Base-by-base conservation (phyloP, 2,797 vertebrate species). In the Liasis olivaceus region DNA sequence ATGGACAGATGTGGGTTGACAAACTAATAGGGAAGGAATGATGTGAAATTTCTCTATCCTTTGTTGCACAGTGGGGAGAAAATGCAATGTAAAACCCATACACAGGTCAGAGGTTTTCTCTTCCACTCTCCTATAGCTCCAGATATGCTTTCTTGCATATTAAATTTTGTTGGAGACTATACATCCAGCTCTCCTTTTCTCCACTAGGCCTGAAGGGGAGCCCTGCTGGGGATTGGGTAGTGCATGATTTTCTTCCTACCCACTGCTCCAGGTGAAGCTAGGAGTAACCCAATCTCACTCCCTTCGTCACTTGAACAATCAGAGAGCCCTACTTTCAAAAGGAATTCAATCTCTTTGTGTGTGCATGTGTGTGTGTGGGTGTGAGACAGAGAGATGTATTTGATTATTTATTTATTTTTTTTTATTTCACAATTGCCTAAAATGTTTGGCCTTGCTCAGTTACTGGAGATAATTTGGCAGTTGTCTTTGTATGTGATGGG, bases 291-390 rank as follows among this genome's bases (percentile, higher is more conserved):
- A 42, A 77, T 8, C 36, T 77, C 17, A 42, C 36, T 77, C 36
- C 51, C 51, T 54, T 54, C 51, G 8, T 77, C 31, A 77, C 17
- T 36, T 77, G 69, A 77, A 77, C 17, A 63, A 63, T 63, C 62
- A 42, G 69, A 42, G 31, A 72, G 31, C 3, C 8, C 36, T 42
- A 42, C 7, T 77, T 77, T 36, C 36, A 77, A 77, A 77, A 42
- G 17, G 72, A 81, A 81, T 42, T 24, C 3, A 81, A 81, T 81
- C 22, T 24, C 51, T 81, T 17, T 77, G 1, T 42, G 36, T 3
- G 69, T 6, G n/a, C 1, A n/a, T 0, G n/a, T 2, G n/a, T 5
- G n/a, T 1, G n/a, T 14, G 4, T 1, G 1, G 1, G 51, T 8
- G 8, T 8, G 51, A 54, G 51, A 64, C 26, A 4, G 64, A n/a